Evolutionary conservation across 2,113 vertebrate genomes (phyloP), one percentile per base, ranked within the genome.

Genomic region (Alosa alosa): DNA sequence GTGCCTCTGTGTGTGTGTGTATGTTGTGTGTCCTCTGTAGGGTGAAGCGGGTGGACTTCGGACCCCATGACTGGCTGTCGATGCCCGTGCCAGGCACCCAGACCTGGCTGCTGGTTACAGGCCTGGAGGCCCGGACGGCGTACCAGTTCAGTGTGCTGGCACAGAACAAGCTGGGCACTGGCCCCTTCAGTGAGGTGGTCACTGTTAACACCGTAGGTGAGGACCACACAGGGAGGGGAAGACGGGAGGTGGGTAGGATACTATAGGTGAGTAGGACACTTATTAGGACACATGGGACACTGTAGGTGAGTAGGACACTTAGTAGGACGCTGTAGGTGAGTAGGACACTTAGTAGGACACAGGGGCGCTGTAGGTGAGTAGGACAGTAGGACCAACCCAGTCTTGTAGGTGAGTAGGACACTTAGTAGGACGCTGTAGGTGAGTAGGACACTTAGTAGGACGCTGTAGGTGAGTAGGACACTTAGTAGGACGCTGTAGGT

Each of bases 101-200:
- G 92, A 98, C 85, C 44, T 99, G 97, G 97, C 91, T 99, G 86
- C 90, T 98, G 91, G 96, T 99, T 92, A 96, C 98, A 84, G 96
- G 95, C 45, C 92, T 99, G 94, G 98, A 99, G 95, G 94, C 97
- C 0, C 97, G 97, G 95, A 99, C 97, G 0, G 97, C 97, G 0
- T 99, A 99, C 94, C 98, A 99, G 96, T 99, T 99, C 96, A 99
- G 98, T 91, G 97, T 99, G 93, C 94, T 99, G 96, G 98, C 98
- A 89, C 98, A 99, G 91, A 99, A 99, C 95, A 99, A 97, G 93
- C 95, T 99, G 95, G 98, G 98, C 86, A 99, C 97, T 0, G 99
- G 98, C 92, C 97, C 98, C 93, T 99, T 99, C 96, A 99, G 98
- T 89, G 97, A 99, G 95, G 98, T 99, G 95, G 97, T 99, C 97